Conservation (phyloP, 1,140 invertebrate genomes). For the Pseudomyrmex dendroicus region DNA sequence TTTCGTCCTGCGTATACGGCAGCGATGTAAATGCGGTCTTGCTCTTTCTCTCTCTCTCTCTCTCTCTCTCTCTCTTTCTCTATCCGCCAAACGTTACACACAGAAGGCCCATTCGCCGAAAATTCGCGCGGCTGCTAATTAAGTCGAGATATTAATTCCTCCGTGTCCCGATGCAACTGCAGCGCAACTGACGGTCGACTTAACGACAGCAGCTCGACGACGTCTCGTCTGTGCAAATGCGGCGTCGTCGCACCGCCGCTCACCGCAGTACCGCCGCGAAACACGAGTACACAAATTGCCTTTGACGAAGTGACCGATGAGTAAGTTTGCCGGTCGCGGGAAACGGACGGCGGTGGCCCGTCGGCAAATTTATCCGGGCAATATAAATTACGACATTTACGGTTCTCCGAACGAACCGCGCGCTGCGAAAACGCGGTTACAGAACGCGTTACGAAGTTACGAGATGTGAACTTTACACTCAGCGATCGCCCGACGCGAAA, state of each 20-base stretch:
- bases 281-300: conserved; percentile 43
- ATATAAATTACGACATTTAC: conserved; percentile 51
- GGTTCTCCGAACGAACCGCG: conserved; percentile 9
- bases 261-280: conserved; percentile 22
- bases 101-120: conserved; percentile 51
- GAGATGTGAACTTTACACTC: conserved; percentile 13
- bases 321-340: conserved; percentile 20
- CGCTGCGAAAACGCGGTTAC: conserved; percentile 18
- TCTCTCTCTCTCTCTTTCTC: background rate
- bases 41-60: too few relatives aligned
- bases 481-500: background rate
- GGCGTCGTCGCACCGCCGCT: conserved; percentile 25
- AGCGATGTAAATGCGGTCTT: conserved; percentile 75
- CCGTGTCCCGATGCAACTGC: conserved; percentile 54
- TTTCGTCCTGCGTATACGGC: conserved; percentile 72
- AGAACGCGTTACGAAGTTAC: conserved; percentile 14
- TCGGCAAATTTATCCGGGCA: conserved; percentile 15
- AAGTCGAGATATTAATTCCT: conserved; percentile 67
- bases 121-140: conserved; percentile 71
- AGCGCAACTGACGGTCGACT: conserved; percentile 61
- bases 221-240: conserved; percentile 24
- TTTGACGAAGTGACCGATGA: conserved; percentile 44
- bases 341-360: background rate
- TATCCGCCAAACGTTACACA: conserved; percentile 71
- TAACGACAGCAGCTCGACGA: conserved; percentile 45